Conservation (phyloP, 2,113 vertebrate genomes). For the human region GRCh38 chr19:32359501-32360000, state of each 20-base stretch:
- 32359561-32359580: neutral
- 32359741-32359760: neutral
- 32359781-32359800: neutral
- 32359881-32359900: neutral
- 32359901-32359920: too few species aligned
- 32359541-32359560: neutral
- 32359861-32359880: neutral
- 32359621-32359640: neutral
- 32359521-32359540: neutral
- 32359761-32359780: neutral
- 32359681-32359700: neutral
- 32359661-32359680: neutral
- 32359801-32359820: neutral
- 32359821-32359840: neutral
- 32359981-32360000: too few species aligned
- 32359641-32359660: neutral
- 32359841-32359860: conserved; percentile 27
- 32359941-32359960: too few species aligned
- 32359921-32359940: too few species aligned
- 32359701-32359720: neutral
- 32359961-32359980: too few species aligned
- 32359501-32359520: neutral
- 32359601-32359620: neutral
- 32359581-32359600: neutral
- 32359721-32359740: neutral